Conservation (phyloP, 1,140 invertebrate species). For the Drosophila mauritiana region DNA sequence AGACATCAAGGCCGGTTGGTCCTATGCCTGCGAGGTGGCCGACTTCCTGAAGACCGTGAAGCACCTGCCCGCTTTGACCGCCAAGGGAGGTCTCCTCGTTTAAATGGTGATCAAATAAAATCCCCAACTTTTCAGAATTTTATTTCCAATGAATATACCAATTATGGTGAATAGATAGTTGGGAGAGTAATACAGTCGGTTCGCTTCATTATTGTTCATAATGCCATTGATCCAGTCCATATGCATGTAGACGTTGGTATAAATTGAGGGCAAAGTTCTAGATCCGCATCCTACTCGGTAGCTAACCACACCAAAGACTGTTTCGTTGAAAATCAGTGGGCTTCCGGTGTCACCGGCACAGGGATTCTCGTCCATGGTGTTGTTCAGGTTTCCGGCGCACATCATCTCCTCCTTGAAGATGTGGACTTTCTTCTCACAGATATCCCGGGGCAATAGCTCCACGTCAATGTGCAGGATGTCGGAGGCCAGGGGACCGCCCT, state of each 20-base stretch:
- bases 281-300: constrained; percentile 58
- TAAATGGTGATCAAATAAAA: constrained; percentile 45
- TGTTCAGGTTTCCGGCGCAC: constrained; percentile 51
- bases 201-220: background rate
- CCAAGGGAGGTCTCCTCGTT: constrained; percentile 67
- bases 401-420: constrained; percentile 53
- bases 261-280: constrained; percentile 35
- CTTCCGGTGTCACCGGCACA: constrained; percentile 55
- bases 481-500: constrained; percentile 47
- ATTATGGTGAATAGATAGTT: background rate
- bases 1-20: constrained; percentile 87
- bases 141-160: constrained; percentile 14
- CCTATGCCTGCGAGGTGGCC: constrained; percentile 88
- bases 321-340: constrained; percentile 37
- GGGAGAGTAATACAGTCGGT: background rate
- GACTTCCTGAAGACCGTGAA: constrained; percentile 87
- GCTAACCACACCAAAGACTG: constrained; percentile 52
- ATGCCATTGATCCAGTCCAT: constrained; percentile 34
- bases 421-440: constrained; percentile 23
- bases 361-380: constrained; percentile 36
- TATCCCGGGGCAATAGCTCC: constrained; percentile 2
- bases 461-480: constrained; percentile 46
- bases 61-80: constrained; percentile 75
- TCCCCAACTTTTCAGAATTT: constrained; percentile 17
- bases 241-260: constrained; percentile 53